A percentile compares a stretch with the other conserved stretches of the same genome.
Evolutionary conservation across 2,113 vertebrate species (phyloP).

Genomic region (Macrotis lagotis): DNA sequence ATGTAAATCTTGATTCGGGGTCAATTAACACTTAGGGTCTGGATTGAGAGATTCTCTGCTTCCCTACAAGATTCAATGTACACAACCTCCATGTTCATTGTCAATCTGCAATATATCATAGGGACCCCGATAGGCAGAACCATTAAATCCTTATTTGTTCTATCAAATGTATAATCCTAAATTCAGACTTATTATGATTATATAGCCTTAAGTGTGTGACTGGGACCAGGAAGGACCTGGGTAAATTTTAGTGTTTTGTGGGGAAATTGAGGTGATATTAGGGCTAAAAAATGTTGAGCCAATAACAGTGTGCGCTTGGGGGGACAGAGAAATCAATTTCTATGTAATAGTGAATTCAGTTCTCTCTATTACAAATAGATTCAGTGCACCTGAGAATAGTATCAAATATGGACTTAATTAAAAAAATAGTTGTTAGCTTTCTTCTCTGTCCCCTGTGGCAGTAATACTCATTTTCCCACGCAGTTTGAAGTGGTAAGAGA

Average conservation of each 20-base stretch:
- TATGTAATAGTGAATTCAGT: constrained; percentile 30
- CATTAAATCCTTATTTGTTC: neutral
- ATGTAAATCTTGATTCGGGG: neutral
- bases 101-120: neutral
- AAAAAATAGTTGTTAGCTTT: constrained; percentile 58
- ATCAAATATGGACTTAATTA: constrained; percentile 63
- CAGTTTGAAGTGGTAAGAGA: constrained; percentile 59
- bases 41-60: neutral
- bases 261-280: neutral
- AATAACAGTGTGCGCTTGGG: neutral
- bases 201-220: neutral
- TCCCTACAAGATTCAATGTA: neutral
- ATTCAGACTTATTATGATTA: neutral
- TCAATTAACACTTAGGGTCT: neutral
- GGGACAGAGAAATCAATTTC: constrained; percentile 5
- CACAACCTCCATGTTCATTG: neutral
- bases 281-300: neutral
- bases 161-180: neutral
- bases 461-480: constrained; percentile 57
- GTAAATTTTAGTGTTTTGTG: neutral
- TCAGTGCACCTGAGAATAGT: neutral
- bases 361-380: constrained; percentile 48
- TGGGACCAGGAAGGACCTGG: neutral
- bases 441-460: constrained; percentile 49
- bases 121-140: neutral